Percentiles rank a stretch among this genome's conserved stretches.
Conservation (phyloP, 2,888 invertebrate species). For the Chaitophorus viminalis region DNA sequence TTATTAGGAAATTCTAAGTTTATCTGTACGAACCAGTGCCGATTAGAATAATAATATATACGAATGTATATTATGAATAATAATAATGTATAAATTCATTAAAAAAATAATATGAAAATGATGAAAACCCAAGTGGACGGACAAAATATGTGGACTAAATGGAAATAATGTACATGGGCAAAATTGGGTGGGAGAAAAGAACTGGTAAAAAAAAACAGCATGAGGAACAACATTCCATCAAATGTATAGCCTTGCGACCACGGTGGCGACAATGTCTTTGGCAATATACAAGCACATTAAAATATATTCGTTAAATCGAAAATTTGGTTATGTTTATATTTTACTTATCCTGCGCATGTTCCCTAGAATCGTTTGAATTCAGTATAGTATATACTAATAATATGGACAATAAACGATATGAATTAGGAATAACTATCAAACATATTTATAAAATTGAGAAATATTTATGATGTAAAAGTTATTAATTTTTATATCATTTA, state of each 20-base stretch:
- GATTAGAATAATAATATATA: background rate
- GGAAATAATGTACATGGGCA: background rate
- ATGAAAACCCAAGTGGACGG: background rate
- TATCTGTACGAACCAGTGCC: background rate
- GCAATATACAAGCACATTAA: slow-evolving; percentile 45
- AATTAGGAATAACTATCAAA: background rate
- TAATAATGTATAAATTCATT: background rate
- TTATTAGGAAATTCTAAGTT: background rate
- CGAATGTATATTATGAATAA: background rate
- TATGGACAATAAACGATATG: background rate
- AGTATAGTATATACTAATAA: background rate
- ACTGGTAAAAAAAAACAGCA: slow-evolving; percentile 56
- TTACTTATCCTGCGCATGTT: background rate
- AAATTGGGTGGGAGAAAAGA: slow-evolving; percentile 22
- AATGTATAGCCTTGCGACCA: slow-evolving; percentile 46
- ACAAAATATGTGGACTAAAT: slow-evolving; percentile 10
- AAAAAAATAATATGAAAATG: background rate
- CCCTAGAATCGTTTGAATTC: slow-evolving; percentile 7
- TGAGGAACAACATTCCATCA: slow-evolving; percentile 55
- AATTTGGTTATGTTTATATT: slow-evolving; percentile 38
- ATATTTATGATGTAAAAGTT: too few species aligned
- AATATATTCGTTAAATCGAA: slow-evolving; percentile 54
- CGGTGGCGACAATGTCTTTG: slow-evolving; percentile 54
- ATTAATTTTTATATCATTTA: background rate
- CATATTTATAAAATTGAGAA: background rate